phyloP scores from a whole-genome alignment of 2,888 invertebrate genomes.

The Scelioninae gen. 2 region DNA sequence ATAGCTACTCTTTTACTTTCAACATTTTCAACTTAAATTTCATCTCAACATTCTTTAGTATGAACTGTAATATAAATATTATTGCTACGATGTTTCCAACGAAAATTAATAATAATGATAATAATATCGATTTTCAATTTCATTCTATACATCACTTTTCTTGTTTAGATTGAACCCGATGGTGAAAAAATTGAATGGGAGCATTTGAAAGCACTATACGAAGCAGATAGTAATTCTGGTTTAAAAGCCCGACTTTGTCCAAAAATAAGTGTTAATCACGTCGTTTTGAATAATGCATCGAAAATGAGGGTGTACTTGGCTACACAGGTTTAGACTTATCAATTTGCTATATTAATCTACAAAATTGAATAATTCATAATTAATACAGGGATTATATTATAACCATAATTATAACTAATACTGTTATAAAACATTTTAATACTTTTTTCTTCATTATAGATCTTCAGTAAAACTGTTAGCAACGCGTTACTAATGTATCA shows the following conservation, averaged over 20 bases:
- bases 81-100: too few species aligned
- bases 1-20: too few species aligned
- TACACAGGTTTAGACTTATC: conserved; percentile 19
- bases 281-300: conserved; percentile 6
- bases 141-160: background rate
- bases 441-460: background rate
- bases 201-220: conserved; percentile 2
- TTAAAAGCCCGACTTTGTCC: conserved; percentile 3
- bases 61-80: too few species aligned
- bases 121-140: background rate
- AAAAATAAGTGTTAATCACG: conserved; percentile 5
- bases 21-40: too few species aligned
- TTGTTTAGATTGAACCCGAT: background rate
- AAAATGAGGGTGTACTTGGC: conserved; percentile 14
- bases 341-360: too few species aligned
- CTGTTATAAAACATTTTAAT: too few species aligned
- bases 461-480: conserved; percentile 4
- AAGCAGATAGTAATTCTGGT: conserved; percentile 3
- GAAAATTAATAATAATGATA: too few species aligned
- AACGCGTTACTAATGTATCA: conserved; percentile 5
- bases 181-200: conserved; percentile 14
- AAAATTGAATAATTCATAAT: too few species aligned
- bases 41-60: too few species aligned
- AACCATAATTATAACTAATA: background rate
- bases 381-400: too few species aligned